Conservation (phyloP, 2,113 vertebrate species). For the Stegostoma tigrinum region DNA sequence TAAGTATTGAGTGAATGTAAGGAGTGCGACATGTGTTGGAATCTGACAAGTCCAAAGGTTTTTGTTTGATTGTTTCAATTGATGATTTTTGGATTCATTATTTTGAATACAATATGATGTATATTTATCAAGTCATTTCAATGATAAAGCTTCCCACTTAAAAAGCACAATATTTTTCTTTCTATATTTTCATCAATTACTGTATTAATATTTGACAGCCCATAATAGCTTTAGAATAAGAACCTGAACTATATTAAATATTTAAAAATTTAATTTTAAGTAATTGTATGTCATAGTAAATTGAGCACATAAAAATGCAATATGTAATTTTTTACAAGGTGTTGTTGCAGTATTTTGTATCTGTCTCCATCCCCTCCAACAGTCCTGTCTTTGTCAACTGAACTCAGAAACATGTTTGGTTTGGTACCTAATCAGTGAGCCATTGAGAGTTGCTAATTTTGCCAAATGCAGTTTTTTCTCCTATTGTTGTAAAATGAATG, state of each 20-base stretch:
- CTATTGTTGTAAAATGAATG: neutral
- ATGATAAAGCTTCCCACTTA: neutral
- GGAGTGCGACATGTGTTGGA: neutral
- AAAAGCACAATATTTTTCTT: neutral
- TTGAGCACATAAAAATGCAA: neutral
- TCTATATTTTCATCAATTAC: neutral
- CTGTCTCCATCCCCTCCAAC: neutral
- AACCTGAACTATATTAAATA: neutral
- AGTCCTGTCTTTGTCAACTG: neutral
- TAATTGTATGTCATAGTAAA: neutral
- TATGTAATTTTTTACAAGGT: neutral
- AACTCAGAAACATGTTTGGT: neutral
- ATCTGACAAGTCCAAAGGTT: neutral
- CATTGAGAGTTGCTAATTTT: neutral
- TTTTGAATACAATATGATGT: neutral
- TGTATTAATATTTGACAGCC: neutral
- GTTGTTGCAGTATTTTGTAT: neutral
- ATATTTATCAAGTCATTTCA: slow-evolving; percentile 1
- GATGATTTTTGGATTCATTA: neutral
- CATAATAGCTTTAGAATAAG: neutral
- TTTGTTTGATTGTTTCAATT: neutral
- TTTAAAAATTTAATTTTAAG: neutral
- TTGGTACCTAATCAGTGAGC: neutral
- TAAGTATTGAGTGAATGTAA: neutral
- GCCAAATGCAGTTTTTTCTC: neutral